Conservation (phyloP, 2,797 vertebrate genomes). For the Eulemur coronatus region DNA sequence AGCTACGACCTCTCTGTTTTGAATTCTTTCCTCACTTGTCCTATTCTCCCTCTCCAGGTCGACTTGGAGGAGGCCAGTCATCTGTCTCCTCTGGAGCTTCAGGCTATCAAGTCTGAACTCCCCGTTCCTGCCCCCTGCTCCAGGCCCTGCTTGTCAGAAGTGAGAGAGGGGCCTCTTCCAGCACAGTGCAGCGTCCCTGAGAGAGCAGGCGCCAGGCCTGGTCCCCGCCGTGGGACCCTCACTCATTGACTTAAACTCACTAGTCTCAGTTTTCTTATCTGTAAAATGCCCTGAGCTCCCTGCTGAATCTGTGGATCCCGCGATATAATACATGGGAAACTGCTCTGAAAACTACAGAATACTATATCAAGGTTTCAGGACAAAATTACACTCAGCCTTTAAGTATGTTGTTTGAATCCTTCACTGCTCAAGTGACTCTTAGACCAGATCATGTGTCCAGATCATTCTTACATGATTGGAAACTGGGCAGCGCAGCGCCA, state of each 20-base stretch:
- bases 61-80: background rate
- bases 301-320: background rate
- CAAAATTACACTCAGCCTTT: background rate
- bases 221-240: background rate
- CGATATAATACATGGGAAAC: background rate
- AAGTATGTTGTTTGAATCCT: background rate
- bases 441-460: background rate
- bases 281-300: background rate
- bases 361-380: background rate
- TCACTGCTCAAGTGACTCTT: background rate
- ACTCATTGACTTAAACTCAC: background rate
- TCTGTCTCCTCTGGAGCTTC: background rate
- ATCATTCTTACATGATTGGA: background rate
- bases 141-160: background rate
- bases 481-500: background rate
- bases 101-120: background rate
- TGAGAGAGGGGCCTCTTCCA: background rate
- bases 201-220: background rate
- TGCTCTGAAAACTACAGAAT: background rate
- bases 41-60: background rate
- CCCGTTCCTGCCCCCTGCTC: background rate
- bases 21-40: background rate
- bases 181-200: rapidly evolving
- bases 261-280: background rate
- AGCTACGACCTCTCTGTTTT: background rate